These are phyloP conservation scores for Psephotus haematonotus DNA, from an alignment of 2,113 vertebrate genomes.

Conservation along the genomic window DNA sequence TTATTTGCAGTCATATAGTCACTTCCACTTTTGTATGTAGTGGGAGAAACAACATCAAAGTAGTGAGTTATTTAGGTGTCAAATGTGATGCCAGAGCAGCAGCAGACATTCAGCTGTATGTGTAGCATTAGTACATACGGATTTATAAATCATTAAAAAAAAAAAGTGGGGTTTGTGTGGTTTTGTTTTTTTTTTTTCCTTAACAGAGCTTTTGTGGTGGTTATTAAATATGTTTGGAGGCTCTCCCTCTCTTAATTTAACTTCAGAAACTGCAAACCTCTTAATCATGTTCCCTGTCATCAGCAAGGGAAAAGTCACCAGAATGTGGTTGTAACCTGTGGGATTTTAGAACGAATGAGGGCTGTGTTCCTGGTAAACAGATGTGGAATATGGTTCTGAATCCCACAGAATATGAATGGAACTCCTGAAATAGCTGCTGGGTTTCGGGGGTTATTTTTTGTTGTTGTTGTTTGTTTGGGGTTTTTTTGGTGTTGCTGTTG, in stretches of 20 bases:
- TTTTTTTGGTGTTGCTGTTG: background rate
- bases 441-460: background rate
- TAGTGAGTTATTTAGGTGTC: background rate
- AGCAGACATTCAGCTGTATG: background rate
- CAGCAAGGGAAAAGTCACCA: background rate
- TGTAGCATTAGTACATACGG: background rate
- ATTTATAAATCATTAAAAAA: background rate
- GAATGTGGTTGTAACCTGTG: background rate
- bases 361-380: slow-evolving; percentile 9
- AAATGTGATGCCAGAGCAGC: background rate
- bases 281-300: background rate
- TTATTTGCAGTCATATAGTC: background rate
- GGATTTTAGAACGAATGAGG: background rate
- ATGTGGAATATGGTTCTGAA: background rate
- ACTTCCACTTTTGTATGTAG: background rate
- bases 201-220: background rate
- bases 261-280: background rate
- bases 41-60: background rate
- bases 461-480: too few relatives aligned
- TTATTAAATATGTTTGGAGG: background rate
- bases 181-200: background rate
- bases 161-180: too few relatives aligned
- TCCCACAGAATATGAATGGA: background rate
- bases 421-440: background rate
- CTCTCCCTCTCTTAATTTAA: background rate